These are phyloP conservation scores for Eretmocerus hayati DNA, from an alignment of 2,888 invertebrate genomes.

Conservation along the genomic window DNA sequence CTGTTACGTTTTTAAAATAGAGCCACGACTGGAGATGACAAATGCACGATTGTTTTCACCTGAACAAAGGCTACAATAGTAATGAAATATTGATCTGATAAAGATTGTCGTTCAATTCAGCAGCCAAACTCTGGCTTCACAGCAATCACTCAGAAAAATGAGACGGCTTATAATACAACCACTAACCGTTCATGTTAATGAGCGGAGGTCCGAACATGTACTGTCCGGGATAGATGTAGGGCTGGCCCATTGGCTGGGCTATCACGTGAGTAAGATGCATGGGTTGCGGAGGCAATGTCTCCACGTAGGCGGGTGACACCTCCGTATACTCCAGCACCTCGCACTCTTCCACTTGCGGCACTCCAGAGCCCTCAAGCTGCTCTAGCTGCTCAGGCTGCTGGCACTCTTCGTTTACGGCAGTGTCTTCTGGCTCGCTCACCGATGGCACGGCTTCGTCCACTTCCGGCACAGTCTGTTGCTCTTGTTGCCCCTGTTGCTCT, in stretches of 20 bases:
- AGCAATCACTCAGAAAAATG: no score
- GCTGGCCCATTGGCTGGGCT: conserved; percentile 33
- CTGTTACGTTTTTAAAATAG: no score
- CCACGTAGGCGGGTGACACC: conserved; percentile 20
- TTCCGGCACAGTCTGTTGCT: not conserved
- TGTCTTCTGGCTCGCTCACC: not conserved
- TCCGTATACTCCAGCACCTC: conserved; percentile 4
- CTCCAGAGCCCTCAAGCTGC: no score
- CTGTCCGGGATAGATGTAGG: conserved; percentile 49
- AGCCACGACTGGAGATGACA: no score
- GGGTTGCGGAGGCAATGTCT: conserved; percentile 29
- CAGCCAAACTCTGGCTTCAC: conserved; percentile 15
- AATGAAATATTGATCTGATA: no score
- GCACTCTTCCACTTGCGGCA: not conserved
- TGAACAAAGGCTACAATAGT: no score
- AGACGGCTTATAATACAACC: not conserved
- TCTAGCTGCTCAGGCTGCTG: not conserved
- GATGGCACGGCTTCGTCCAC: not conserved
- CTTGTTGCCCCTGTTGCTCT: no score
- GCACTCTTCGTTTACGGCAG: not conserved
- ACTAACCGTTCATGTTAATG: conserved; percentile 49
- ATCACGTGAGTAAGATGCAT: conserved; percentile 37
- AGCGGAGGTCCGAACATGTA: conserved; percentile 51
- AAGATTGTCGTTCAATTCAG: no score
- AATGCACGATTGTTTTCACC: no score